These are phyloP conservation scores for Cyanocitta stelleri DNA, from an alignment of 2,113 vertebrate species.

Conservation along the genomic window DNA sequence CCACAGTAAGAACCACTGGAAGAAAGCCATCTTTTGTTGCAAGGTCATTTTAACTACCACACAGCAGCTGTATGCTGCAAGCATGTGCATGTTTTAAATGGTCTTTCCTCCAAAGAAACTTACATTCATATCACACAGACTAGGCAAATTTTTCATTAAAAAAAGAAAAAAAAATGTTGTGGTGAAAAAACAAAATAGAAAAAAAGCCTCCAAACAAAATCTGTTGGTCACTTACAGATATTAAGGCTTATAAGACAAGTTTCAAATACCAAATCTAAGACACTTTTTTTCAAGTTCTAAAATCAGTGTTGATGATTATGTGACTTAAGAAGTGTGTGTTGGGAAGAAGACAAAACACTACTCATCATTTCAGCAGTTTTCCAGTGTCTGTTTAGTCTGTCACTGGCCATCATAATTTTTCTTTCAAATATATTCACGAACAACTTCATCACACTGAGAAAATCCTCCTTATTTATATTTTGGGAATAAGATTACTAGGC, in stretches of 20 bases:
- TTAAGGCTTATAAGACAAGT: neutral
- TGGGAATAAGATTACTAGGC: neutral
- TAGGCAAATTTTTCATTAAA: neutral
- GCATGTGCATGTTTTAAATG: neutral
- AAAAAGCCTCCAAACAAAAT: neutral
- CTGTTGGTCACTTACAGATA: neutral
- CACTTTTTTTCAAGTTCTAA: neutral
- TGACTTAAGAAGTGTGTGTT: neutral
- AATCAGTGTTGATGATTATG: neutral
- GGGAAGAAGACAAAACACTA: neutral
- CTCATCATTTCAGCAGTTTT: neutral
- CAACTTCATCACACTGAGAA: neutral
- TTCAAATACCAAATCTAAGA: neutral
- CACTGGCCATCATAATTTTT: neutral
- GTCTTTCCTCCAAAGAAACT: neutral
- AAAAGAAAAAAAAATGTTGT: neutral
- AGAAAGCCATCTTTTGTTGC: neutral
- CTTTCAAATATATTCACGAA: neutral
- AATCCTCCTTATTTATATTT: neutral
- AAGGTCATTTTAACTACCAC: neutral
- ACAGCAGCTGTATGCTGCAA: neutral
- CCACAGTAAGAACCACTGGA: neutral
- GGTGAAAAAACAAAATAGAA: neutral
- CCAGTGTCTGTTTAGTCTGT: neutral
- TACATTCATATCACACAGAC: neutral